These are phyloP conservation scores for Dipodomys merriami DNA, from an alignment of 2,113 vertebrate genomes.

Conservation along the genomic window DNA sequence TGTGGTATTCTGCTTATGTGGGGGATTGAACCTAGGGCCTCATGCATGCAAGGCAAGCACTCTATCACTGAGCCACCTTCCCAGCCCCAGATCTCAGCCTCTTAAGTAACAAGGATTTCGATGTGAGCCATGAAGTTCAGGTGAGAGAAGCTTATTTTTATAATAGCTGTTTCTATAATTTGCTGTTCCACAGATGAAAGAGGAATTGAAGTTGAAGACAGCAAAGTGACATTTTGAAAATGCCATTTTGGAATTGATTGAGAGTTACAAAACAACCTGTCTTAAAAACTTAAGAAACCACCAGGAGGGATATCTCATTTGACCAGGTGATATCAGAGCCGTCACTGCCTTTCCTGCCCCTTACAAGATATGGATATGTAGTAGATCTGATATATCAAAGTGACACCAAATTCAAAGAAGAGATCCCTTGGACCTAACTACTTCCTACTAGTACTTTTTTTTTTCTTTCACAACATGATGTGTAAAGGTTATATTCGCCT, in stretches of 20 bases:
- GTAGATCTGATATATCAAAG: not conserved
- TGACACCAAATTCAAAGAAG: not conserved
- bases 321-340: no score
- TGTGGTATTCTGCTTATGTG: no score
- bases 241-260: not conserved
- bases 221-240: not conserved
- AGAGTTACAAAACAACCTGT: not conserved
- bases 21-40: no score
- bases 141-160: not conserved
- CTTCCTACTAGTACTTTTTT: not conserved
- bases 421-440: not conserved
- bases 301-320: not conserved
- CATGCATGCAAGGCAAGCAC: no score
- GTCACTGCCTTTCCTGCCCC: not conserved
- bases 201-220: slow-evolving; percentile 29
- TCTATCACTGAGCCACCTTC: no score
- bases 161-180: not conserved
- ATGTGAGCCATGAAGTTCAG: no score
- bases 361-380: not conserved
- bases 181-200: slow-evolving; percentile 15
- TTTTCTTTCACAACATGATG: not conserved
- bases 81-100: no score
- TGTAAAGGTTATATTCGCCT: not conserved
- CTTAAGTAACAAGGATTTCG: no score
- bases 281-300: not conserved